phyloP scores from a whole-genome alignment of 2,888 invertebrate species.

The Terebella lapidaria region DNA sequence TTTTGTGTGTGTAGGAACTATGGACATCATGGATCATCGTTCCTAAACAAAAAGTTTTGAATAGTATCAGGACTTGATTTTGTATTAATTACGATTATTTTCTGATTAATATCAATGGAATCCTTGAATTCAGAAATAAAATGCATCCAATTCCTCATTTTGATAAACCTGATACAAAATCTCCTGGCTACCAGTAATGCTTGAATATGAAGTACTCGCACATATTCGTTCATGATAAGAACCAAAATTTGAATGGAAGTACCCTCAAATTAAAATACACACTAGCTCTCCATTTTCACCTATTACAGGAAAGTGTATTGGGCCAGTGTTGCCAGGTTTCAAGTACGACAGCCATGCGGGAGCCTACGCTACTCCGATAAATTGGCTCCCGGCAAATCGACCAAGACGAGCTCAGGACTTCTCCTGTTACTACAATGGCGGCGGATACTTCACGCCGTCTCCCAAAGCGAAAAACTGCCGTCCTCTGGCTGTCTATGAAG shows the following conservation, averaged over 20 bases:
- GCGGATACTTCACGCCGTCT: slow-evolving; percentile 21
- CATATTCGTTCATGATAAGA: neutral
- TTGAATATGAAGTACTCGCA: neutral
- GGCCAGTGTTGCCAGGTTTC: slow-evolving; percentile 39
- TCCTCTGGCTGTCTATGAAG: neutral
- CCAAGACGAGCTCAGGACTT: neutral
- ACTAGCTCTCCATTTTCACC: too few relatives aligned
- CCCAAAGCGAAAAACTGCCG: neutral
- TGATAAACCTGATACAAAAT: too few relatives aligned
- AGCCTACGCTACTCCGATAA: slow-evolving; percentile 25
- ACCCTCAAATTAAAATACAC: too few relatives aligned
- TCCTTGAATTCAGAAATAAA: too few relatives aligned
- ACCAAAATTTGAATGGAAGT: too few relatives aligned
- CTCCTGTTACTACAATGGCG: slow-evolving; percentile 33
- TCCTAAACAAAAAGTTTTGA: too few relatives aligned
- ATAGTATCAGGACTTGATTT: too few relatives aligned
- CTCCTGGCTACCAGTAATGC: too few relatives aligned
- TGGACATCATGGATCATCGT: too few relatives aligned
- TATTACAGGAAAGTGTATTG: slow-evolving; percentile 35
- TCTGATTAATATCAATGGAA: neutral
- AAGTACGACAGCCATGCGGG: slow-evolving; percentile 33
- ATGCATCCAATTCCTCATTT: too few relatives aligned
- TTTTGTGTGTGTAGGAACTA: neutral
- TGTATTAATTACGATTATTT: neutral
- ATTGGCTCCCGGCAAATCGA: neutral